Evolutionary conservation across 2,113 vertebrate genomes (phyloP), one percentile per base, ranked within the genome.

Genomic region (Petroica traversi): DNA sequence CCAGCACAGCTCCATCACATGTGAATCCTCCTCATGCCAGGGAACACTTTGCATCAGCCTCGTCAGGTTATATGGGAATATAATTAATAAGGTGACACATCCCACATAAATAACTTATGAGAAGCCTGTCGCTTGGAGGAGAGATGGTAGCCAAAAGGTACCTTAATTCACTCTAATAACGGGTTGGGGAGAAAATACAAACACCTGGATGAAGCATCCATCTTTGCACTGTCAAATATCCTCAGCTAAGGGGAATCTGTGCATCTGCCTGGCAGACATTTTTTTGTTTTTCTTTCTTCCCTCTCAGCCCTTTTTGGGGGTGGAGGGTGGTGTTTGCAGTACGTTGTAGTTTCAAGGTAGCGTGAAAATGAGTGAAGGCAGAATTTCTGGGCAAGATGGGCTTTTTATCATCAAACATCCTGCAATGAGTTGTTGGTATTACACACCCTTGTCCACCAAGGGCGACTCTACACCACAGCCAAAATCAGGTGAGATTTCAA

Each of bases 51-150:
- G 62, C 62, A 85, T 57, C 85, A 79, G 54, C 28, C 46, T 61
- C 6, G 0, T 58, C 72, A 88, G 55, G 33, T 66, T 88, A 46
- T 73, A 69, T 4, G 55, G 75, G 63, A 85, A 90, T 84, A 59
- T 79, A 92, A 90, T 95, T 90, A 93, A 89, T 69, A 78, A 82
- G 46, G 90, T 88, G 88, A 76, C 74, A 61, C 46, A 72, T 85
- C 54, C 63, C 71, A 62, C 54, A 62, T 90, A 80, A 96, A 95
- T 95, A 95, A 93, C 72, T 93, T 86, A 82, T 25, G 58, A 93
- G 77, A 51, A 74, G 20, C 46, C 81, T 79, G 74, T 40, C 1
- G 0, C 58, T 64, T 82, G 49, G 85, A 85, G 82, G 76, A 89
- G 82, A 93, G 41, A 69, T 54, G 63, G 78, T 19, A 55, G 87